Evolutionary conservation across 2,888 invertebrate genomes (phyloP), one percentile per base, ranked within the genome.

Genomic region (Anagyrus pseudococci): DNA sequence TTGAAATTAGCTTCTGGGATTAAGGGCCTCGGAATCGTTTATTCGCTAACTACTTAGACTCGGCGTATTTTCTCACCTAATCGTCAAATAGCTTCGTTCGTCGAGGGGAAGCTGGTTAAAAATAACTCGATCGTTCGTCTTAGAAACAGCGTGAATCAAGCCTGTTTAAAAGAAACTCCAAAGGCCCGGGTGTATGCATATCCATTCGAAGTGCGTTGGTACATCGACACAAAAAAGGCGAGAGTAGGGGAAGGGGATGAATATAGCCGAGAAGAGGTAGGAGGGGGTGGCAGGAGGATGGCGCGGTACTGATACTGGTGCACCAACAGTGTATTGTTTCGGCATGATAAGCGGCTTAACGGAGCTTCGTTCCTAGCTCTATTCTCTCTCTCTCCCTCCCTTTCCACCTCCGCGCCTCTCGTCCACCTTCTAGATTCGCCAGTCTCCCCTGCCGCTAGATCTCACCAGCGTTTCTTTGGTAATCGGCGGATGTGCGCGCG

Each of bases 301-400:
- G 73, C 71, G 72, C 71, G 72, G 74, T 72, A 77, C 75, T 77
- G 79, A 79, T 80, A 79, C 80, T 79, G 79, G 78, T 79, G 77
- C 79, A 80, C 79, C 79, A 73, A 79, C 77, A 79, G 76, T 79
- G 78, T 79, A 80, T 80, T 80, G 80, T 80, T 80, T 80, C 78
- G 79, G 79, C 78, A 79, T 79, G 80, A 80, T 80, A 80, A 80
- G 80, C 80, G 78, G 80, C 80, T 80, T 80, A 80, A 79, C 79
- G 75, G 75, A 77, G 76, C 78, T 79, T 77, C 73, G 69, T 72
- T 74, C 72, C 67, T 10, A 71, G 58, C 52, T n/a, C 29, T 44
- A 53, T 62, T 53, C 72, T 71, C 71, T 69, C 68, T 60, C 66
- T 64, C 65, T 65, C 53, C 63, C 72, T 67, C 53, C 58, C 40